phyloP scores from a whole-genome alignment of 2,888 invertebrate species.

The Dynastes tityus region DNA sequence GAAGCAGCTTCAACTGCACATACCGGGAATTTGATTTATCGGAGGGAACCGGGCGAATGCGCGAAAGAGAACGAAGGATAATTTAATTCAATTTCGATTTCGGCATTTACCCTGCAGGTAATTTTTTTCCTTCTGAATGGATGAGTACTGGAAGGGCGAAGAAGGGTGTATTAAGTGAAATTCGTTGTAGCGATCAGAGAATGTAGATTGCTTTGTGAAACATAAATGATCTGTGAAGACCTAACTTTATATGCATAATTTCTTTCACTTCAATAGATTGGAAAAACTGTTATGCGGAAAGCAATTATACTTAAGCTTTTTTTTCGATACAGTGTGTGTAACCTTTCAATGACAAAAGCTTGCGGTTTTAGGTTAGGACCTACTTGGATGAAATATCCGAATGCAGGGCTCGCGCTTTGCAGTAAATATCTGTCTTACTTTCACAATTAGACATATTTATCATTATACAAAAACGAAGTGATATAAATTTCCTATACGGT shows the following conservation, averaged over 20 bases:
- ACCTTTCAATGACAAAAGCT: too few relatives aligned
- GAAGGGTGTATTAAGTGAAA: background rate
- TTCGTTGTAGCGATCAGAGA: background rate
- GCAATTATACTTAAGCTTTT: too few relatives aligned
- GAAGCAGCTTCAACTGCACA: conserved; percentile 33
- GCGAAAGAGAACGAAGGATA: conserved; percentile 10
- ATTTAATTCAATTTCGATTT: conserved; percentile 35
- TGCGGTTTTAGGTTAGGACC: too few relatives aligned
- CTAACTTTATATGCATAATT: background rate
- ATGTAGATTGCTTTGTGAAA: conserved; percentile 6
- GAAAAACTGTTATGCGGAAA: background rate
- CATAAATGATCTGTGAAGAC: background rate
- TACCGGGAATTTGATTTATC: conserved; percentile 27
- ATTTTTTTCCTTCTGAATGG: conserved; percentile 23
- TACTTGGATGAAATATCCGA: too few relatives aligned
- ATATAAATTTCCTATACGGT: too few relatives aligned
- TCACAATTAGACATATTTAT: too few relatives aligned
- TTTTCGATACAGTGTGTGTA: too few relatives aligned
- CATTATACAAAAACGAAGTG: too few relatives aligned
- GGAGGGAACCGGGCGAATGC: background rate
- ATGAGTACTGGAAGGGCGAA: background rate
- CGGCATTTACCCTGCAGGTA: background rate
- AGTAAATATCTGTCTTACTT: too few relatives aligned
- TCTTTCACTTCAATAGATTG: background rate
- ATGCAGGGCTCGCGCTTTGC: too few relatives aligned